Conservation (phyloP, 2,113 vertebrate genomes). For the Pangasianodon gigas region DNA sequence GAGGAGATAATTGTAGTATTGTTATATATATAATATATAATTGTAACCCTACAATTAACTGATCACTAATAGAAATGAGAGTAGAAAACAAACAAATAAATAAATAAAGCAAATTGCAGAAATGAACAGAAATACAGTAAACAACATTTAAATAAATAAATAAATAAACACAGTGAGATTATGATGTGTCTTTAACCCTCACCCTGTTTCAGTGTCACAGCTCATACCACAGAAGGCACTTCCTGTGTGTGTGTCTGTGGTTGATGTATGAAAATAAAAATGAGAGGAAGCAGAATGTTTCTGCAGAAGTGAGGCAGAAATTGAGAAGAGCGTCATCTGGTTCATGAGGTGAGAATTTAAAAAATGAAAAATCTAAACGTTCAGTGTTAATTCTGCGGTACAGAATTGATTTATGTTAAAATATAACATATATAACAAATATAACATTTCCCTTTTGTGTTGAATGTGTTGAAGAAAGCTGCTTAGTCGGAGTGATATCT, state of each 20-base stretch:
- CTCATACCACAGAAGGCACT: too few relatives aligned
- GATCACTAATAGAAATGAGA: too few relatives aligned
- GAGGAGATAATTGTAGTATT: too few relatives aligned
- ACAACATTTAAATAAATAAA: neutral
- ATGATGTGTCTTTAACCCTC: neutral
- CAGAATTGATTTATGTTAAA: too few relatives aligned
- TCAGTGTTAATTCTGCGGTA: too few relatives aligned
- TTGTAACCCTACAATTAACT: too few relatives aligned
- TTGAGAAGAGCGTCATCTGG: neutral
- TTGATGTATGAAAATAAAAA: neutral
- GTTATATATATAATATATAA: too few relatives aligned
- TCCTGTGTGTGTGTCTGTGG: neutral
- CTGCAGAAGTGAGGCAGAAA: neutral
- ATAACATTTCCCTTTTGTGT: too few relatives aligned
- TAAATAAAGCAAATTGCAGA: neutral
- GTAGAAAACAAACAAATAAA: neutral
- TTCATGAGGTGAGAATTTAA: neutral
- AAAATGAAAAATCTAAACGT: fast-evolving
- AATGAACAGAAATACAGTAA: too few relatives aligned
- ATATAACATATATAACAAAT: too few relatives aligned
- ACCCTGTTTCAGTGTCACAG: too few relatives aligned
- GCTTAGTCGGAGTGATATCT: neutral
- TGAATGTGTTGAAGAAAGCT: too few relatives aligned
- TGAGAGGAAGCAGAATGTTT: neutral
- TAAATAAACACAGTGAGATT: neutral